Base-by-base conservation (phyloP, 2,113 vertebrate genomes). In the Gobio gobio region DNA sequence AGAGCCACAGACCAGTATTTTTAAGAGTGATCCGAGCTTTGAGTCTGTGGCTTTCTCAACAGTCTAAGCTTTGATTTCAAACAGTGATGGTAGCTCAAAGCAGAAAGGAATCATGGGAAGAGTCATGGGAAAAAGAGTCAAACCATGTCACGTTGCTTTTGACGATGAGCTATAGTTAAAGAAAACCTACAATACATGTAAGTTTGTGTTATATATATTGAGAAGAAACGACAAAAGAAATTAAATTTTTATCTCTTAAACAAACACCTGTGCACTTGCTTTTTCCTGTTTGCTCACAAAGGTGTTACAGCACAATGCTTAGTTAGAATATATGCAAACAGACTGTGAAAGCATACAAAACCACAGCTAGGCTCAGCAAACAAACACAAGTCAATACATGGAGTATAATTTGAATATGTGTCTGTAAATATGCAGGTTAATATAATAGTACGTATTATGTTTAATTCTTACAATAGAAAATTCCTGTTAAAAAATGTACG, bases 41-140 rank as follows among this genome's bases (percentile, higher is more conserved):
- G 22, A 22, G 22, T 73, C 43, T 24, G 5, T 47, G 22, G 70
- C 40, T 45, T n/a, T 45, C 7, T 63, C 13, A 63, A 61, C 3
- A 24, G 13, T 24, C 33, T 24, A 9, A 18, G 22, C 77, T 63
- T 79, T 79, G 77, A 79, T 63, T 79, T 45, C 77, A 79, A 79
- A 79, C 36, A 61, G 77, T 18, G 36, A n/a, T 63, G 40, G 6
- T 79, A 79, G 36, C 58, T 63, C 36, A 61, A 78, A 45, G 56
- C 36, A 78, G 51, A 58, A 79, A 24, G 12, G 76, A n/a, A 61
- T 78, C 33, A 78, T 58, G 76, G 20, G 22, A 78, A 43, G 33
- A 61, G 56, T 43, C 56, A 80, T 84, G 66, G 49, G 78, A 47
- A 82, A 26, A 66, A 47, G 16, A 61, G 5, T 26, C 73, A 84